Base-by-base conservation (phyloP, 2,888 invertebrate genomes). In the Pediacus dermestoides region DNA sequence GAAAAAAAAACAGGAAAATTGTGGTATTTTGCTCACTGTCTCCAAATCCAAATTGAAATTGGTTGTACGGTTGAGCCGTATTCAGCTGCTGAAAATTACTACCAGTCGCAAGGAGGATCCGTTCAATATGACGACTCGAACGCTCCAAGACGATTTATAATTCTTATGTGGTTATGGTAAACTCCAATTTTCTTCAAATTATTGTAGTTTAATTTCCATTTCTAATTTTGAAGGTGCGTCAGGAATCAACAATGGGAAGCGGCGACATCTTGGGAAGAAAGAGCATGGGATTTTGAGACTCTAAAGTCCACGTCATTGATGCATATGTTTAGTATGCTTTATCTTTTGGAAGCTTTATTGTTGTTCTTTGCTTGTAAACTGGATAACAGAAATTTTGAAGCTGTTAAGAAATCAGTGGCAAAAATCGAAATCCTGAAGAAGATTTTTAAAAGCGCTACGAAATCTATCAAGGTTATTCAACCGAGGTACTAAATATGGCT, bases 91-190 rank as follows among this genome's bases (percentile, higher is more conserved):
- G 6, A 33, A 12, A 4, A 33, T 62, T 74, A 73, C 59, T 1
- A 53, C 45, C 33, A 73, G 46, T n/a, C 71, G 74, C 44, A 70
- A 71, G 42, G 74, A 76, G 50, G 75, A 76, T 2, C 73, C 75
- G 33, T 55, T 66, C 2, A 65, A 63, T 16, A 35, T 73, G 0
- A 66, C 71, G 42, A 76, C 42, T 70, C 74, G 0, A 74, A 75
- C 41, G 74, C 77, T 0, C 74, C 74, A 36, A 73, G 66, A 57
- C 69, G 76, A 55, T 76, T 76, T 51, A 74, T 74, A 39, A 72
- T 73, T 3, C 67, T 67, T 28, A 75, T 80, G 72, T 81, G 80
- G 80, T 66, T 81, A 14, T 73, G 80, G 81, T 79, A 63, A 43
- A 32, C 10, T 33, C 4, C 10, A 9, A 26, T n/a, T 28, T 12